Evolutionary conservation across 2,113 vertebrate genomes (phyloP), one percentile per base, ranked within the genome.

Genomic region (Bubo scandiacus): DNA sequence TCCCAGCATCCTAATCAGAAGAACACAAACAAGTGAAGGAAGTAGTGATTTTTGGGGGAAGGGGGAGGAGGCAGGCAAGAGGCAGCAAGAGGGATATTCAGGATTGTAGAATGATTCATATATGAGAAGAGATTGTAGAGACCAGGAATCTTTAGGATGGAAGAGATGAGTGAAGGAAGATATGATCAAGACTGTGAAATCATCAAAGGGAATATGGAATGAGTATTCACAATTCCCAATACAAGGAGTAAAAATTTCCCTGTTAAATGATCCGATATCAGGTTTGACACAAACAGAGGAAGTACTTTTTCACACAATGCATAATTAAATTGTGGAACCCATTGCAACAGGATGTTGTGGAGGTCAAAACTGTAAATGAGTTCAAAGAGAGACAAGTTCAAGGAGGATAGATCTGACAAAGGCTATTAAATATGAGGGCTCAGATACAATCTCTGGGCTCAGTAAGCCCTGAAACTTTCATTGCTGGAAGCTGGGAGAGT

Each of bases 251-350:
- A 81, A 93, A 91, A 82, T 77, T 72, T 90, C 66, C 58, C 87
- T 23, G 36, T 80, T 93, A 82, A 93, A 80, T 88, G 66, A 86
- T 90, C 84, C 88, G 74, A 87, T 80, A 90, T 40, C 73, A 62
- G 54, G 54, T 96, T 97, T 94, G 94, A 85, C 87, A 96, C 94
- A 96, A 96, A 96, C 96, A 97, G 77, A 96, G 96, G 96, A 97
- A 95, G 94, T 87, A 96, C 81, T 97, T 95, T 96, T 96, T 96
- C 93, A 85, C 96, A 96, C 96, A 95, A 90, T 93, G 96, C 84
- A 21, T 96, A 90, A 95, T 97, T 96, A 93, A 95, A 93, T 82
- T 94, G 92, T 96, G 92, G 66, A 96, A 79, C 89, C 57, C 81
- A 34, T 96, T 91, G 96, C 94, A 96, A 87, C 96, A 95, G 94